Percentiles rank a stretch among this genome's conserved stretches.
Conservation (phyloP, 2,888 invertebrate species). For the Liopterus haemorrhoidalis region DNA sequence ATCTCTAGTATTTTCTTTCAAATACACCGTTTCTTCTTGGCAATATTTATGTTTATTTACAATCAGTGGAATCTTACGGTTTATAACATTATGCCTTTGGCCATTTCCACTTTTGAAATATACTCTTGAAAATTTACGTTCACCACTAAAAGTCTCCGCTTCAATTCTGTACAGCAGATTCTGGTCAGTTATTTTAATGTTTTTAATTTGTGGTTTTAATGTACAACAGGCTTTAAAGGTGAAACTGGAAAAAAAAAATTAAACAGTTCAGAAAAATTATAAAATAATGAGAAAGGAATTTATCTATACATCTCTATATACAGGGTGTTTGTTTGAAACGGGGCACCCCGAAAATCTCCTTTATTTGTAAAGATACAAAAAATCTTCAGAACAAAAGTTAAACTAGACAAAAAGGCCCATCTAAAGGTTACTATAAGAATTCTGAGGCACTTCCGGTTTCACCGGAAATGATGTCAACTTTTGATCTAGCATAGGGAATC, state of each 20-base stretch:
- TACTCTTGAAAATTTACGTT: conserved; percentile 73
- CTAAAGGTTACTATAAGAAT: too few relatives aligned
- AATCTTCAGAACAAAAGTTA: too few relatives aligned
- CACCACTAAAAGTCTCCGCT: conserved; percentile 72
- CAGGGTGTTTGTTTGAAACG: too few relatives aligned
- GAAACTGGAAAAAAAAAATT: conserved; percentile 50
- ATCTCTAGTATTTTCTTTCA: conserved; percentile 80
- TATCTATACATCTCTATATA: too few relatives aligned
- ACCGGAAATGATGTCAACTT: too few relatives aligned
- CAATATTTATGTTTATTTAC: conserved; percentile 50
- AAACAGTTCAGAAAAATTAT: conserved; percentile 14
- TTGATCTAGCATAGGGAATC: too few relatives aligned
- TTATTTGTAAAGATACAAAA: too few relatives aligned
- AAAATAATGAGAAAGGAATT: conserved; percentile 9
- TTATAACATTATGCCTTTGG: conserved; percentile 54
- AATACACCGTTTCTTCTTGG: conserved; percentile 72
- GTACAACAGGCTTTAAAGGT: conserved; percentile 79
- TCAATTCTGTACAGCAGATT: conserved; percentile 69
- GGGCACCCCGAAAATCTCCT: too few relatives aligned
- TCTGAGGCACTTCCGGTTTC: too few relatives aligned
- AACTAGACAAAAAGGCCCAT: too few relatives aligned
- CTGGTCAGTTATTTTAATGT: conserved; percentile 48
- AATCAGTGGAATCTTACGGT: conserved; percentile 25
- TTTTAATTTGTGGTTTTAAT: conserved; percentile 56
- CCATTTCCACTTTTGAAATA: conserved; percentile 59